Conservation (phyloP, 2,888 invertebrate species). For the Ophonus ardosiacus region DNA sequence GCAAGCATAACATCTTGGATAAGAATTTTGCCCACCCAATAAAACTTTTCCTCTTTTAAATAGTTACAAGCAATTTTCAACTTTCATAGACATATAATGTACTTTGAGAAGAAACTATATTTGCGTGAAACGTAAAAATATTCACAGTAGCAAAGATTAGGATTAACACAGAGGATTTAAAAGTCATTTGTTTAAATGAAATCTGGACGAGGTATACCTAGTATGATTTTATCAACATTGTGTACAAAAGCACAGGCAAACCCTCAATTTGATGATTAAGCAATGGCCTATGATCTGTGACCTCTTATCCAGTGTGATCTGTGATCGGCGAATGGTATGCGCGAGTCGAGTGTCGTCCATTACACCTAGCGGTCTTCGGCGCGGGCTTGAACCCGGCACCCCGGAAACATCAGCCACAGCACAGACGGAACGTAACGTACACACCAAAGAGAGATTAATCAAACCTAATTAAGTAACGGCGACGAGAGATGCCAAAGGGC, state of each 20-base stretch:
- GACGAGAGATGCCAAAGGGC: conserved; percentile 4
- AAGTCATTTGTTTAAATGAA: too few relatives aligned
- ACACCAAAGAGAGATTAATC: neutral
- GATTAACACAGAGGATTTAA: too few relatives aligned
- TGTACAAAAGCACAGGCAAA: neutral
- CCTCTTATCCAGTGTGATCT: neutral
- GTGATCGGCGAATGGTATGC: neutral
- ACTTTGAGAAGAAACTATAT: too few relatives aligned
- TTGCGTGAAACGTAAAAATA: too few relatives aligned
- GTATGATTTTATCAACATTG: neutral
- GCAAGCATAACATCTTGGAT: too few relatives aligned
- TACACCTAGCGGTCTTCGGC: conserved; percentile 10
- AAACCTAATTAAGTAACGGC: conserved; percentile 23
- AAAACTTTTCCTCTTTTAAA: too few relatives aligned
- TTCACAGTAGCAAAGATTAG: too few relatives aligned
- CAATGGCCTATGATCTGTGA: neutral
- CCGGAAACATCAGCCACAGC: conserved; percentile 4
- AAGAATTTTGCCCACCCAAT: too few relatives aligned
- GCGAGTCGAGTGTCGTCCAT: conserved; percentile 15
- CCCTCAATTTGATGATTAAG: too few relatives aligned
- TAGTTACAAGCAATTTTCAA: too few relatives aligned
- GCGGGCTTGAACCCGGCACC: conserved; percentile 15
- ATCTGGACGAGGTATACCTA: too few relatives aligned
- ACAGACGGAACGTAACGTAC: neutral
- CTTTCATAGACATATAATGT: too few relatives aligned